Base-by-base conservation (phyloP, 2,888 invertebrate genomes). In the Melanotus villosus region DNA sequence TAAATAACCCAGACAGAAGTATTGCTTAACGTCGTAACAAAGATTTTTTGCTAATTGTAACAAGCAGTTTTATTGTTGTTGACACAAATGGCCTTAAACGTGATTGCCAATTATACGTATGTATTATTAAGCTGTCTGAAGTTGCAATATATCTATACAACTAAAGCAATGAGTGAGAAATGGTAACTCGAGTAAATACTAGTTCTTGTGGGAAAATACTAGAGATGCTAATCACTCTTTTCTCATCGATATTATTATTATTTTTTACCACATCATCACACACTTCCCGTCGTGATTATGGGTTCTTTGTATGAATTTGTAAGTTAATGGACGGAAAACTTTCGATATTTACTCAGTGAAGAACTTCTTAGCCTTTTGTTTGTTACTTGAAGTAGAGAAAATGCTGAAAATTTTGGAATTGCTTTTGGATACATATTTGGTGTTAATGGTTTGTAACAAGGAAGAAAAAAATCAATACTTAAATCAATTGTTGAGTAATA, bases 81-180 rank as follows among this genome's bases (percentile, higher is more conserved):
- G 52, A 52, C 52, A 52, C 52, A 52, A 52, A 52, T 52, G 52
- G 52, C 52, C 52, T 52, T 52, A 52, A 52, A 52, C 52, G 14
- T 30, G 52, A 52, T 52, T 52, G 18, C 14, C 52, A 52, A 52
- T 52, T 52, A 52, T 52, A 32, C 52, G 4, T 50, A 50, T 6
- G 32, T 52, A 52, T 52, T 52, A 52, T 52, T 52, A 52, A 32
- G 32, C 30, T 52, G 52, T 52, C 52, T 52, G 12, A 16, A 52
- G 1, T 3, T 18, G 18, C 23, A 52, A 52, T 52, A 52, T 52
- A 52, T 52, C 52, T 16, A 32, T 18, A 30, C 30, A 16, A 9
- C 21, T 10, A 47, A 6, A 1, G 16, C 45, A 6, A 19, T n/a
- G 7, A 45, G 21, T 45, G 45, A 18, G 32, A 52, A 52, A 30